Evolutionary conservation across 2,888 invertebrate species (phyloP).

Genomic region (Deilephila porcellus): DNA sequence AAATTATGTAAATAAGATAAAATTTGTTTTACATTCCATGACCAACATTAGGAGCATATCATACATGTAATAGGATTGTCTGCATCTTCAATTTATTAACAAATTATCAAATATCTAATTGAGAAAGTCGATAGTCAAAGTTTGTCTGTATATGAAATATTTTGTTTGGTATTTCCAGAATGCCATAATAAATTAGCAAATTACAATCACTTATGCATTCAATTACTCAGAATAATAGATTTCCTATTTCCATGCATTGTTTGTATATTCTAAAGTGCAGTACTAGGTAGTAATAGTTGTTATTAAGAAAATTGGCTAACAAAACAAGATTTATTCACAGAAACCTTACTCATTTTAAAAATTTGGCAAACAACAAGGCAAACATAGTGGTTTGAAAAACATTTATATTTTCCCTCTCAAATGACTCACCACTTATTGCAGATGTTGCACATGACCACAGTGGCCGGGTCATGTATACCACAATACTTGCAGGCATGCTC

Average conservation of each 20-base stretch:
- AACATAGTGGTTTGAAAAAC: slow-evolving; percentile 26
- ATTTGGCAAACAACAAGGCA: slow-evolving; percentile 5
- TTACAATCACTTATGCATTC: too few species aligned
- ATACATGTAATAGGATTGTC: not conserved
- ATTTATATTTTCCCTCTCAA: slow-evolving; percentile 30
- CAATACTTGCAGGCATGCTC: slow-evolving; percentile 99
- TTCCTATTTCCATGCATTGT: too few species aligned
- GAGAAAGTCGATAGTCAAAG: too few species aligned
- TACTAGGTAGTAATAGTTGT: not conserved
- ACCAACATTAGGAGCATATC: not conserved
- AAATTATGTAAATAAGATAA: too few species aligned
- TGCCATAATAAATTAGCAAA: too few species aligned
- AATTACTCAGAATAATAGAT: too few species aligned
- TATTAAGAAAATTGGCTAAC: not conserved
- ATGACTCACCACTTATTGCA: slow-evolving; percentile 96
- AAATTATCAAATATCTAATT: too few species aligned
- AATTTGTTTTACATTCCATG: too few species aligned
- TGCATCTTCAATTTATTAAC: not conserved
- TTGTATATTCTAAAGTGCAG: too few species aligned
- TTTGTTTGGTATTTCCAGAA: too few species aligned
- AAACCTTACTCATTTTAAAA: slow-evolving; percentile 8
- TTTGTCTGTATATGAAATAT: too few species aligned
- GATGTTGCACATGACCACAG: slow-evolving; percentile 98
- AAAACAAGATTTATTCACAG: not conserved
- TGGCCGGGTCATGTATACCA: slow-evolving; percentile 98